Conservation (phyloP, 2,888 invertebrate genomes). For the Cordilura impudica region DNA sequence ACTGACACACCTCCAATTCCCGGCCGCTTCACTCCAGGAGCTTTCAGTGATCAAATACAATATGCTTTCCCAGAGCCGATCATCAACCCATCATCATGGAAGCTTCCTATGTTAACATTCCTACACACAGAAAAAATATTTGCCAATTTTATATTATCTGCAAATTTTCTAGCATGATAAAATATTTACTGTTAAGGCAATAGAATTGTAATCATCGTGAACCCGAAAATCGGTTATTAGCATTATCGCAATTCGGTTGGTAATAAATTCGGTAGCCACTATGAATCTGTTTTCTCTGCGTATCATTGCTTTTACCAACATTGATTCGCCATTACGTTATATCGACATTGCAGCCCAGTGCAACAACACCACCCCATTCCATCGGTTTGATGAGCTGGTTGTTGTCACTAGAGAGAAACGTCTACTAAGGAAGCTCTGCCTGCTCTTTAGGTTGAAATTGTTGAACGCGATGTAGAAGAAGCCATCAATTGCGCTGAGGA, state of each 20-base stretch:
- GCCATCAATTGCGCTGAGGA: conserved; percentile 80
- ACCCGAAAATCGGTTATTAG: too few species aligned
- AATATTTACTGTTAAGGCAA: too few species aligned
- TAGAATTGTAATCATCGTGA: too few species aligned
- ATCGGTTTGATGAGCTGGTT: conserved; percentile 99
- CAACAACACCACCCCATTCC: conserved; percentile 97
- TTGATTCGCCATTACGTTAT: conserved; percentile 96
- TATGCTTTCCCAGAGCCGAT: conserved; percentile 97
- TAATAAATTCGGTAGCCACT: too few species aligned
- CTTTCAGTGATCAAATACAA: conserved; percentile 97
- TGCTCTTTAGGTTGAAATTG: conserved; percentile 72
- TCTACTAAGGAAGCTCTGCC: conserved; percentile 86
- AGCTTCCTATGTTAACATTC: conserved; percentile 99
- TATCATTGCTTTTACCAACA: conserved; percentile 99
- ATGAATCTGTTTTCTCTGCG: too few species aligned
- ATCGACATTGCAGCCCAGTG: conserved; percentile 99
- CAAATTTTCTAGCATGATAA: too few species aligned
- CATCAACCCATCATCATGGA: conserved; percentile 99
- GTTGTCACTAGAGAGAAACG: conserved; percentile 95
- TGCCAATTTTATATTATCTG: too few species aligned
- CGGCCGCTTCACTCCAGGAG: conserved; percentile 99
- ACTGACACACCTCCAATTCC: conserved; percentile 99
- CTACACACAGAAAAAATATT: too few species aligned
- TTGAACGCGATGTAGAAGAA: conserved; percentile 79
- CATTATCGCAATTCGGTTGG: too few species aligned